Conservation (phyloP, 2,797 vertebrate genomes). For the Lindbergichthys nudifrons region DNA sequence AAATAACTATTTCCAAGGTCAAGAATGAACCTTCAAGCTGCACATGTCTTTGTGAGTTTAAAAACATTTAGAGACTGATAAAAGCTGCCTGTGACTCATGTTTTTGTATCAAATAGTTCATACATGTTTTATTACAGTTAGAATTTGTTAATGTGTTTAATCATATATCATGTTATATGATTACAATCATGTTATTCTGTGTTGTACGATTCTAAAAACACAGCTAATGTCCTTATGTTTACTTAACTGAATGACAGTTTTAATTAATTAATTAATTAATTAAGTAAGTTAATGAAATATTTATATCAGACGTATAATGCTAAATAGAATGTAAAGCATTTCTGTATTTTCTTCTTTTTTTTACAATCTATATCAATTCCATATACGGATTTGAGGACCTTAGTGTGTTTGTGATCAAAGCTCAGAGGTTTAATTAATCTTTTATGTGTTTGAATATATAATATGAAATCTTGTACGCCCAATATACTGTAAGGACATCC, state of each 20-base stretch:
- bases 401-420: not conserved
- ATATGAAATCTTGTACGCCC: not conserved
- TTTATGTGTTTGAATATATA: not conserved
- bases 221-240: not conserved
- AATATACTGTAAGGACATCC: too few species aligned
- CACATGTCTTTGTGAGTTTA: not conserved
- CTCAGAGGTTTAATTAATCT: conserved; percentile 20
- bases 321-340: not conserved
- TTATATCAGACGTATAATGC: not conserved
- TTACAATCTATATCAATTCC: not conserved
- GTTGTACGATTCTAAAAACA: too few species aligned
- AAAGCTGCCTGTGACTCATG: not conserved
- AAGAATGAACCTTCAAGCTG: not conserved
- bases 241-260: not conserved
- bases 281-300: not conserved
- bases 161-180: not conserved
- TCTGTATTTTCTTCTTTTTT: not conserved
- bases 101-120: not conserved
- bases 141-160: too few species aligned
- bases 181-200: not conserved
- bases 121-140: not conserved
- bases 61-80: not conserved
- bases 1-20: not conserved
- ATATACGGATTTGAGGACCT: not conserved
- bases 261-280: too few species aligned